Evolutionary conservation across 2,113 vertebrate species (phyloP).

Genomic region (Cryptotis parvus): DNA sequence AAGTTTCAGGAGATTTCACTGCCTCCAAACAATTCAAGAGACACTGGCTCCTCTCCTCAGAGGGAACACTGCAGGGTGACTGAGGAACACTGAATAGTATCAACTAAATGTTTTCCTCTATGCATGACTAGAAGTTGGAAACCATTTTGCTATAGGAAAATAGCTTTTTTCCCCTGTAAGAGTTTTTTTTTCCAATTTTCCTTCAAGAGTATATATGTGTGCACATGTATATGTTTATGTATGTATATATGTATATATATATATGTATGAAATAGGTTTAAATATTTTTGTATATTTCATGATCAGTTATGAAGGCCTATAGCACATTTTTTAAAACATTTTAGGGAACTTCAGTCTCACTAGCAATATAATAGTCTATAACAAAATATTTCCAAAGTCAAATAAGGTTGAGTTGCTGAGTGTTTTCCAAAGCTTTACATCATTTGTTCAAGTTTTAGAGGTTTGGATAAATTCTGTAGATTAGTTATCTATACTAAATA

Average conservation of each 20-base stretch:
- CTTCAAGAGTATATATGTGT: neutral
- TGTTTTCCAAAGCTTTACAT: neutral
- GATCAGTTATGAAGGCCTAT: neutral
- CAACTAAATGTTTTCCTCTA: neutral
- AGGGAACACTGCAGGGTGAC: neutral
- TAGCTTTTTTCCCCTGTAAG: neutral
- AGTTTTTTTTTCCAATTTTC: conserved; percentile 27
- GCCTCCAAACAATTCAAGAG: neutral
- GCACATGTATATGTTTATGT: neutral
- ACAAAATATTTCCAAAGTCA: neutral
- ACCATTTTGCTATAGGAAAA: neutral
- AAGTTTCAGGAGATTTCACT: too few relatives aligned
- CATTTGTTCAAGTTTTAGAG: conserved; percentile 26
- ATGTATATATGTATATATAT: neutral
- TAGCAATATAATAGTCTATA: neutral
- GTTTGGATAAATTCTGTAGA: conserved; percentile 11
- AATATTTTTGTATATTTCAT: neutral
- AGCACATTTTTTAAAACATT: neutral
- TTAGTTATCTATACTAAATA: conserved; percentile 13
- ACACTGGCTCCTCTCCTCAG: neutral
- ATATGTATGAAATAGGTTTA: neutral
- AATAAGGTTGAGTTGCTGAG: neutral
- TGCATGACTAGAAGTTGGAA: neutral
- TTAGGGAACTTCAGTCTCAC: neutral
- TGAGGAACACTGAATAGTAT: neutral